Percentiles rank a stretch among this genome's conserved stretches.
phyloP scores from a whole-genome alignment of 2,113 vertebrate species.

The Talpa occidentalis region DNA sequence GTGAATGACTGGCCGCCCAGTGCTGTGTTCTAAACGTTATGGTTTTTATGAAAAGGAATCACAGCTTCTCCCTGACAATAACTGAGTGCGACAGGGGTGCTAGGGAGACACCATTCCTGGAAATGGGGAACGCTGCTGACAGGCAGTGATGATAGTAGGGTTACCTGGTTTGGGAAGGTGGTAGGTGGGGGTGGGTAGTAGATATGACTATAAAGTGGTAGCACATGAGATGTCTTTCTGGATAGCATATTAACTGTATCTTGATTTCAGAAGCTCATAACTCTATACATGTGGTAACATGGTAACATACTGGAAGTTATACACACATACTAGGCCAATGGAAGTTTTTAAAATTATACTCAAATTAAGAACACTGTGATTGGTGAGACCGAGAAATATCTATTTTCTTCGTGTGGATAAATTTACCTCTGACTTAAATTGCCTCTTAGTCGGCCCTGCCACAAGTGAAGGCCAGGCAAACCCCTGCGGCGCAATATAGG shows the following conservation, averaged over 20 bases:
- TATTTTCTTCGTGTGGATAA: neutral
- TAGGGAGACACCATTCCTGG: too few species aligned
- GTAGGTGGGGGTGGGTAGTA: rapidly evolving
- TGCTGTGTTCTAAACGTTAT: neutral
- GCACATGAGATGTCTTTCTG: neutral
- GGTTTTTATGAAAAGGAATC: neutral
- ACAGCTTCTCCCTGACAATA: neutral
- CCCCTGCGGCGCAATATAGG: neutral
- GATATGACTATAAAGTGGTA: neutral
- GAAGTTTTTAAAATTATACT: neutral
- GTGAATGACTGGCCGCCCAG: rapidly evolving
- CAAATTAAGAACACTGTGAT: neutral
- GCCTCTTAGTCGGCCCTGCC: rapidly evolving
- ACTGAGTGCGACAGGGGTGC: neutral
- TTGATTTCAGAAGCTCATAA: neutral
- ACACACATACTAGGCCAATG: neutral
- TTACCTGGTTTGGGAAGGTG: neutral
- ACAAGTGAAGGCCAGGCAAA: neutral
- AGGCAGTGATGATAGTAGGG: neutral
- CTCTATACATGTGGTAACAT: neutral
- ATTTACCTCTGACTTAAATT: neutral
- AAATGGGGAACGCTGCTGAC: neutral
- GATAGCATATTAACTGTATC: neutral
- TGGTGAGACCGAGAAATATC: neutral
- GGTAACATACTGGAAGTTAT: neutral